Base-by-base conservation (phyloP, 2,888 invertebrate genomes). In the Sesia apiformis region DNA sequence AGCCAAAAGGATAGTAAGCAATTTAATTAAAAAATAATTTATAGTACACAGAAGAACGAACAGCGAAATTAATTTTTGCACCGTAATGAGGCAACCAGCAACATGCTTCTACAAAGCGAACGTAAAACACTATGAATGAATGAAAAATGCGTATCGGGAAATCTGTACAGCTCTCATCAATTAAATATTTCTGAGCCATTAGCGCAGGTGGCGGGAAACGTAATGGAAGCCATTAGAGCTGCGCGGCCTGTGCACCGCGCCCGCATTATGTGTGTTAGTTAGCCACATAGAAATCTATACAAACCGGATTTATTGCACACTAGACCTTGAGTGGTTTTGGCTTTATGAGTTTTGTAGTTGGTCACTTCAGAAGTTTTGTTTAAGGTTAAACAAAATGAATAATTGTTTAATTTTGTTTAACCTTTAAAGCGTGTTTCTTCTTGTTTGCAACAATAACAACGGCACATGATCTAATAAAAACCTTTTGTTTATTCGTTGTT, bases 181-280 rank as follows among this genome's bases (percentile, higher is more conserved):
- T 87, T 85, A 86, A 84, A 86, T 86, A 86, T 86, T 85, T 84
- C 78, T 83, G 81, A 77, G 64, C 81, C 83, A 86, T 85, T 87
- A 88, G 84, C 78, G 72, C 84, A 84, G 81, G 83, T 85, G 86
- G 81, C 72, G 76, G 71, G 77, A 76, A 74, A 65, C 80, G 78
- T 84, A 86, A 86, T 85, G 84, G 85, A 81, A 78, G 74, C 85
- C 81, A 86, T 84, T 87, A 85, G 77, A 76, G 75, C 72, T 64
- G 40, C 65, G 70, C 60, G 58, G 60, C 67, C 64, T 65, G 65
- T 63, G 59, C 62, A 60, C 65, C 65, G 57, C 59, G 63, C 69
- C 67, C 71, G 67, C 69, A 72, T 72, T 76, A 75, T 69, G 66
- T 69, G 69, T 72, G 73, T 76, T 51, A 54, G 52, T 56, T 69